Base-by-base conservation (phyloP, 2,888 invertebrate genomes). In the Mechanitis messenoides region DNA sequence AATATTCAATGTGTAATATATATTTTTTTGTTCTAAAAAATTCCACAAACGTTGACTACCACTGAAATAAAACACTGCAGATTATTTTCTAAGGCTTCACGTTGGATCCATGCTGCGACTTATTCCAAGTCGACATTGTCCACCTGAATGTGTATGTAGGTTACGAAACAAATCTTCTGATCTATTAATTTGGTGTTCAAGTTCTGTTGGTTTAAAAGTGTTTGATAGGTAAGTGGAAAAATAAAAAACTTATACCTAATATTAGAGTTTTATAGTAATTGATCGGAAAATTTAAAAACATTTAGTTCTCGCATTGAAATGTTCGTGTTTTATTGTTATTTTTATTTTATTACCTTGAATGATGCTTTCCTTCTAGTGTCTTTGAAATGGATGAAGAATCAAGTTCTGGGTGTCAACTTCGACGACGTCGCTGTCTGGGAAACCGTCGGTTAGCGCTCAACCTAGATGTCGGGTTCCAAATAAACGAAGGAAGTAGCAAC, bases 41-140 rank as follows among this genome's bases (percentile, higher is more conserved):
- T 2, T 42, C 11, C 9, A 42, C 9, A 42, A 42, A 75, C 69
- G 82, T 84, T 81, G 56, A 2, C 2, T 46, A 31, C 68, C 62
- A 9, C 84, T 85, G 84, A 69, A 78, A 78, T 73, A 77, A 76
- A 83, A 80, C 77, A 74, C 72, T 73, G 74, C 78, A 83, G 87
- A 86, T 87, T 87, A 89, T 60, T 67, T 60, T 63, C 62, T 84
- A 81, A 60, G 88, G 89, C 78, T 89, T 88, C 88, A 72, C 74
- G 76, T 73, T 53, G 75, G 74, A 62, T 72, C 69, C 74, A 72
- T 74, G 61, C 74, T 73, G 75, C 72, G 78, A 79, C 80, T 81
- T 79, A 82, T 77, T 76, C 72, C 62, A 68, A 72, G 63, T 72
- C 74, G 69, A 68, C 73, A 75, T 75, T 71, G 74, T 67, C 72